These are phyloP conservation scores for Trichomalopsis sarcophagae DNA, from an alignment of 1,140 invertebrate species.

Conservation along the genomic window DNA sequence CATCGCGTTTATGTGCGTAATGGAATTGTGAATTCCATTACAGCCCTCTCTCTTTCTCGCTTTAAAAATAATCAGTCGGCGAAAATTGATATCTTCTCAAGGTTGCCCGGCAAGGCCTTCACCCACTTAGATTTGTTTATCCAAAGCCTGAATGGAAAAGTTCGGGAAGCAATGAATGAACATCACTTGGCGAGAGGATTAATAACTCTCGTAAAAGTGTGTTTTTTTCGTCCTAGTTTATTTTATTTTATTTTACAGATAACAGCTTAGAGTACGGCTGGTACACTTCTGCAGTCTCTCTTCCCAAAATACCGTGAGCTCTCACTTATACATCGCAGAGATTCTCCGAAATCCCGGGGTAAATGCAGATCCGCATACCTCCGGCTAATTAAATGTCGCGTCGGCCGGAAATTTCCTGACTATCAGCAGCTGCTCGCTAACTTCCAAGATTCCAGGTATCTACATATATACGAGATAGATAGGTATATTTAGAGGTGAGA, in stretches of 20 bases:
- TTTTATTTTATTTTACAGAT: neutral
- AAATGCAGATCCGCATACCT: constrained; percentile 20
- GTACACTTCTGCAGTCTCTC: neutral
- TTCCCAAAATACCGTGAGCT: neutral
- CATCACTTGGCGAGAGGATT: neutral
- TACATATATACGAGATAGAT: neutral
- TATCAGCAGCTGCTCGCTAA: neutral
- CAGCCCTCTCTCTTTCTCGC: neutral
- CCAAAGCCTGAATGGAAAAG: constrained; percentile 7
- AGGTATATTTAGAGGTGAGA: constrained; percentile 4
- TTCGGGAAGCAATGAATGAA: neutral
- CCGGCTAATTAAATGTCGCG: constrained; percentile 21
- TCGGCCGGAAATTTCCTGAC: neutral
- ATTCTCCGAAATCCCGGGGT: constrained; percentile 32
- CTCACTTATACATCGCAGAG: neutral
- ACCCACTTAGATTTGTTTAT: constrained; percentile 46
- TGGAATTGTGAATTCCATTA: no score
- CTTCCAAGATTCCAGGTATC: neutral
- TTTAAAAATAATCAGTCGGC: constrained; percentile 46
- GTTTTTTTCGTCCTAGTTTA: no score
- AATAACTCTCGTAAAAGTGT: neutral
- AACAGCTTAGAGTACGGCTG: neutral
- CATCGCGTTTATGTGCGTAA: no score
- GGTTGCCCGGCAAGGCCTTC: constrained; percentile 1
- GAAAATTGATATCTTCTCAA: constrained; percentile 44